Percentiles rank a stretch among this genome's conserved stretches.
Evolutionary conservation across 2,797 vertebrate species (phyloP).

Genomic region (Triplophysa yarkandensis): DNA sequence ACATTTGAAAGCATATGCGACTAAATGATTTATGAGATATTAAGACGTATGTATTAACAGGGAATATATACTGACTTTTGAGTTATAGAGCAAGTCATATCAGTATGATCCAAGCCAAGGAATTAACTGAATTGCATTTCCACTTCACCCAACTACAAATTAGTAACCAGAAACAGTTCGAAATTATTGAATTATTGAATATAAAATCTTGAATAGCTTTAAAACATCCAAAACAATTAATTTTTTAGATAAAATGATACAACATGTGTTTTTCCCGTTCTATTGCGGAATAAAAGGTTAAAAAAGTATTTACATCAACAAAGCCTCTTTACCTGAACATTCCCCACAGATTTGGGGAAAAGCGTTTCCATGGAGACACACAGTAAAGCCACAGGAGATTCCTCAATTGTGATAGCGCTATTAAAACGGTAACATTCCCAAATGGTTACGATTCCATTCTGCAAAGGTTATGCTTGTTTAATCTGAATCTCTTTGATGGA

Average conservation of each 20-base stretch:
- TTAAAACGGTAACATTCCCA: conserved; percentile 37
- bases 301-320: conserved; percentile 41
- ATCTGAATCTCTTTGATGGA: conserved; percentile 37
- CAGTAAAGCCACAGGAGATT: conserved; percentile 31
- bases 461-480: conserved; percentile 42
- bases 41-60: conserved; percentile 1
- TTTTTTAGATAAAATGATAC: too few relatives aligned
- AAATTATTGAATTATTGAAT: not conserved
- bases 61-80: not conserved
- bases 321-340: conserved; percentile 37
- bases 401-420: conserved; percentile 37
- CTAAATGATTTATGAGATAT: conserved; percentile 38
- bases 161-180: not conserved
- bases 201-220: not conserved
- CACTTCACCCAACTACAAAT: not conserved
- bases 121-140: conserved; percentile 6
- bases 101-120: conserved; percentile 1
- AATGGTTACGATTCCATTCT: conserved; percentile 37
- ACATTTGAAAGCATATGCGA: too few relatives aligned
- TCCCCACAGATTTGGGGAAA: conserved; percentile 14
- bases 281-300: not conserved
- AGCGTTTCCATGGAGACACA: conserved; percentile 29
- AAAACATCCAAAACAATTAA: not conserved
- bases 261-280: conserved; percentile 7
- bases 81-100: conserved; percentile 8